Conservation (phyloP, 2,888 invertebrate genomes). For the Ceraclea dissimilis region DNA sequence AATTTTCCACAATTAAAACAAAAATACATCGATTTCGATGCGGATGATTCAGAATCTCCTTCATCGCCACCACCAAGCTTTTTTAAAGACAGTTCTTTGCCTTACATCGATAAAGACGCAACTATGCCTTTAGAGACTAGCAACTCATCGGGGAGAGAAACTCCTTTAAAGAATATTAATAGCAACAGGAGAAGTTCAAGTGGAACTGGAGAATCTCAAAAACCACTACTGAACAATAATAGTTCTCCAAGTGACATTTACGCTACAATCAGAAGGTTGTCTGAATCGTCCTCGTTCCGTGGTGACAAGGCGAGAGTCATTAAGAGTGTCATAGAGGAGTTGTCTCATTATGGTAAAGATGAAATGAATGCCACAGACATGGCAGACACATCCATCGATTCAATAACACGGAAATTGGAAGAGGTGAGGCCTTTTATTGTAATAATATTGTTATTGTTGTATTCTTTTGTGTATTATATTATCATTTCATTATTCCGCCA, state of each 20-base stretch:
- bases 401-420: constrained; percentile 24
- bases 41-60: constrained; percentile 32
- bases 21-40: constrained; percentile 29
- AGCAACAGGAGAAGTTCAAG: background rate
- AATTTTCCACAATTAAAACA: constrained; percentile 24
- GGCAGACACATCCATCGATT: constrained; percentile 17
- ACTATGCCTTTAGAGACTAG: background rate
- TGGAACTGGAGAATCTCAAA: background rate
- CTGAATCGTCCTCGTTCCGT: background rate
- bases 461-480: no score
- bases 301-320: constrained; percentile 25
- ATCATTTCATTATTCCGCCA: no score
- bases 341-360: constrained; percentile 40
- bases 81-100: constrained; percentile 38
- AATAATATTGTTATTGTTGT: background rate
- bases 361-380: constrained; percentile 32
- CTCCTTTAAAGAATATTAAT: background rate
- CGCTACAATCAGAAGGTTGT: background rate
- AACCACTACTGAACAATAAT: background rate
- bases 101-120: constrained; percentile 32
- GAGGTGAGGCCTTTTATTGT: constrained; percentile 18
- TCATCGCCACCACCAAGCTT: constrained; percentile 35
- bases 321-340: constrained; percentile 42
- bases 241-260: background rate
- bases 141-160: background rate